phyloP scores from a whole-genome alignment of 1,140 invertebrate genomes.

The Drosophila pallidifrons region DNA sequence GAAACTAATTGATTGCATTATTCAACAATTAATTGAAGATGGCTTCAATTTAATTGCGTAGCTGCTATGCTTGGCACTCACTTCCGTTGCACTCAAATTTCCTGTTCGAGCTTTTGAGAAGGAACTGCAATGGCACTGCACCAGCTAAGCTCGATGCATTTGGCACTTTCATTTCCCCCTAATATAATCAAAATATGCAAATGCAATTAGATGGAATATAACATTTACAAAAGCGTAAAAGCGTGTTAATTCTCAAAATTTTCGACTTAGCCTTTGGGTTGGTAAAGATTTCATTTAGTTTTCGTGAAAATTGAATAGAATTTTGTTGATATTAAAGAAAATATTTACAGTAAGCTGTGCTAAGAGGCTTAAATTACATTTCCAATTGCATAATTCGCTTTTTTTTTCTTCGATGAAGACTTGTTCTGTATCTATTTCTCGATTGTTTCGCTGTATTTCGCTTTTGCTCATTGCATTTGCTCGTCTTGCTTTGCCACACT shows the following conservation, averaged over 20 bases:
- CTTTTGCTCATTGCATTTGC: background rate
- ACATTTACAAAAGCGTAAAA: constrained; percentile 52
- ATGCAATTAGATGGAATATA: constrained; percentile 74
- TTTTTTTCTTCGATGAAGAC: background rate
- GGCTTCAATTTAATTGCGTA: constrained; percentile 10
- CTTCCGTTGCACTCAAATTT: constrained; percentile 53
- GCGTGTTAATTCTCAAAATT: constrained; percentile 48
- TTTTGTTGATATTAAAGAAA: constrained; percentile 30
- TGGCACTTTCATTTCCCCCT: constrained; percentile 72
- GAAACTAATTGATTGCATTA: constrained; percentile 22
- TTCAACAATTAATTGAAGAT: constrained; percentile 13
- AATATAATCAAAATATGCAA: constrained; percentile 82
- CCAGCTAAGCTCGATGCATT: constrained; percentile 56
- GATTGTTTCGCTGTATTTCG: background rate
- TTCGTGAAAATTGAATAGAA: constrained; percentile 30
- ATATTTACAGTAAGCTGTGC: constrained; percentile 29
- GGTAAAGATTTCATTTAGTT: constrained; percentile 38
- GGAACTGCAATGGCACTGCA: background rate
- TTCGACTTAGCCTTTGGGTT: constrained; percentile 42
- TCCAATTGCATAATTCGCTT: constrained; percentile 29
- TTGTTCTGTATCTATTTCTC: background rate
- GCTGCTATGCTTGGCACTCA: constrained; percentile 15
- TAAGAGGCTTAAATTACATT: constrained; percentile 32
- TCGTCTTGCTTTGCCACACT: constrained; percentile 9
- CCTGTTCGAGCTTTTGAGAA: constrained; percentile 28